Conservation (phyloP, 2,888 invertebrate species). For the Notodonta ziczac region DNA sequence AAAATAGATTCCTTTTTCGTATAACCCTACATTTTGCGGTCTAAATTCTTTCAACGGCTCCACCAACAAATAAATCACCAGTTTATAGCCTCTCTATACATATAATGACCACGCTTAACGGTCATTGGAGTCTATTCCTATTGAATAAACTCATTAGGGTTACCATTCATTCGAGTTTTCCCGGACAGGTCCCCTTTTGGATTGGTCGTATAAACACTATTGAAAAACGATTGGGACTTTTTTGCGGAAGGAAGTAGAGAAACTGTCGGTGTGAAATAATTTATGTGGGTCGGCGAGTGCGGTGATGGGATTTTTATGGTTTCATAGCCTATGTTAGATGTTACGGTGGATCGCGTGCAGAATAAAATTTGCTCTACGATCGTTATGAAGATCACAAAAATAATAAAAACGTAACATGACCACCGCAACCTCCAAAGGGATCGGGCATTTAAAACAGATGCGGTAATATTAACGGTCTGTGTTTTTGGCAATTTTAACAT, state of each 20-base stretch:
- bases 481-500: too few species aligned
- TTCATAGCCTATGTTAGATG: not conserved
- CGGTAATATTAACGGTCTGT: too few species aligned
- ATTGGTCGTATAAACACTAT: slow-evolving; percentile 23
- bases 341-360: not conserved
- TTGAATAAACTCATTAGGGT: slow-evolving; percentile 42
- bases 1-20: not conserved
- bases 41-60: slow-evolving; percentile 26
- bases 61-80: slow-evolving; percentile 24
- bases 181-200: slow-evolving; percentile 25
- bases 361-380: not conserved
- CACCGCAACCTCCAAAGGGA: too few species aligned
- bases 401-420: not conserved
- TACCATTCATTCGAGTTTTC: slow-evolving; percentile 23
- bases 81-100: slow-evolving; percentile 33
- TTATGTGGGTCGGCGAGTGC: slow-evolving; percentile 1
- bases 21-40: slow-evolving; percentile 7
- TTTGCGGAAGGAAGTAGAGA: slow-evolving; percentile 2
- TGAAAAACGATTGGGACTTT: slow-evolving; percentile 13
- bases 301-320: slow-evolving; percentile 1
- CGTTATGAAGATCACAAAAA: not conserved
- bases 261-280: slow-evolving; percentile 11
- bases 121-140: slow-evolving; percentile 34
- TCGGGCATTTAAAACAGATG: too few species aligned
- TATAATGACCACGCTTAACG: slow-evolving; percentile 38